Conservation (phyloP, 1,140 invertebrate genomes). For the Drosophila truncata region DNA sequence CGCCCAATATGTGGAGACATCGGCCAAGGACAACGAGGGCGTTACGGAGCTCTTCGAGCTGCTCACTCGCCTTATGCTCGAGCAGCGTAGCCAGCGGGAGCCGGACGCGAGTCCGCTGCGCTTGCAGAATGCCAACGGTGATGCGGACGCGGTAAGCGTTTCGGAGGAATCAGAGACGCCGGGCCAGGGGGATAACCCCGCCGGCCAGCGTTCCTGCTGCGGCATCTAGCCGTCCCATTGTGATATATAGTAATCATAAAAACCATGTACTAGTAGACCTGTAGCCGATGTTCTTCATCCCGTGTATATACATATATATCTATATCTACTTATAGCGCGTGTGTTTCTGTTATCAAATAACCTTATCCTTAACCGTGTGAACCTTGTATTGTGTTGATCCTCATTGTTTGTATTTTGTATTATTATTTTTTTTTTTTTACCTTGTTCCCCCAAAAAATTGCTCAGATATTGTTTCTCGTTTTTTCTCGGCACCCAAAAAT, state of each 20-base stretch:
- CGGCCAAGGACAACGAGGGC: conserved; percentile 96
- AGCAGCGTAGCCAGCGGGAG: conserved; percentile 58
- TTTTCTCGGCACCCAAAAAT: conserved; percentile 18
- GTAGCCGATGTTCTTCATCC: conserved; percentile 49
- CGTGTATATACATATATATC: conserved; percentile 32
- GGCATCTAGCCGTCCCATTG: conserved; percentile 77
- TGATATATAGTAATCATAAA: conserved; percentile 65
- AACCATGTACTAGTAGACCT: conserved; percentile 58
- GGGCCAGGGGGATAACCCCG: conserved; percentile 86
- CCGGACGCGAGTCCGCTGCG: conserved; percentile 84
- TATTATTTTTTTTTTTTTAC: neutral
- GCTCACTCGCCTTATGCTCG: conserved; percentile 88
- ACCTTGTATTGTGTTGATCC: conserved; percentile 19
- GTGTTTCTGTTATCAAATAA: conserved; percentile 40
- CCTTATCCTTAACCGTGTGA: neutral
- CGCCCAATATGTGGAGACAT: conserved; percentile 97
- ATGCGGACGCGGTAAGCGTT: conserved; percentile 29
- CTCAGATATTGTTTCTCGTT: conserved; percentile 13
- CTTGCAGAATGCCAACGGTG: conserved; percentile 18
- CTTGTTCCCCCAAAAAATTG: conserved; percentile 11
- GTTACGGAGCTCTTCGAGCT: conserved; percentile 97
- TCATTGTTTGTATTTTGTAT: conserved; percentile 4
- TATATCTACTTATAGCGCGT: conserved; percentile 23
- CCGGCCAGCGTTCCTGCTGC: conserved; percentile 77
- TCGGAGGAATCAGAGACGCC: conserved; percentile 49